Base-by-base conservation (phyloP, 2,888 invertebrate species). In the Idaea dimidiata region DNA sequence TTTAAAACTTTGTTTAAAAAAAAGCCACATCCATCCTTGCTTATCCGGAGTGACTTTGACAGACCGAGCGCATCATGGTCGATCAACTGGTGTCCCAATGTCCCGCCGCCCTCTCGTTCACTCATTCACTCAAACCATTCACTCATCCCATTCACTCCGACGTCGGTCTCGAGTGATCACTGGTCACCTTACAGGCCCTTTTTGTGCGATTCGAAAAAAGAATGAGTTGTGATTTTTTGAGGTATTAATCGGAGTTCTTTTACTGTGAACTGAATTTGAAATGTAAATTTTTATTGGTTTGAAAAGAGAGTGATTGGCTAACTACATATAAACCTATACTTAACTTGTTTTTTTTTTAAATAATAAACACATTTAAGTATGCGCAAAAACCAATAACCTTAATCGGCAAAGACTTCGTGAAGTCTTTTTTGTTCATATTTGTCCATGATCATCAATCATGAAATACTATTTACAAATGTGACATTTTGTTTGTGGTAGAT, bases 11-110 rank as follows among this genome's bases (percentile, higher is more conserved):
- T 17, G 58, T 16, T 24, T 24, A 3, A 24, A 3, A 24, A 62
- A 65, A 69, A 70, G 71, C 80, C 73, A 66, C 69, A 74, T 88
- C 90, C 85, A 72, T 61, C 57, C 77, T 81, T 79, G 73, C 71
- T 66, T 71, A 72, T 66, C 72, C 66, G 66, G 71, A 76, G 76
- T 81, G 83, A 85, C 84, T 82, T 87, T 90, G 91, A 91, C 84
- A 81, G 87, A 85, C 75, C 78, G 79, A 65, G 81, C 83, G 83
- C 90, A 87, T 91, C 89, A 88, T 81, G 83, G 81, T 78, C 84
- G 91, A 90, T 91, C 91, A 91, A 91, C 91, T 89, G 88, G 91
- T 90, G 91, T 88, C 87, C 87, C 86, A 80, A 66, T 71, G 75
- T 71, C 73, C 77, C 70, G 73, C 76, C 82, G 75, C 79, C 80